Evolutionary conservation across 1,140 invertebrate genomes (phyloP).

Genomic region (Drosophila seguyi): DNA sequence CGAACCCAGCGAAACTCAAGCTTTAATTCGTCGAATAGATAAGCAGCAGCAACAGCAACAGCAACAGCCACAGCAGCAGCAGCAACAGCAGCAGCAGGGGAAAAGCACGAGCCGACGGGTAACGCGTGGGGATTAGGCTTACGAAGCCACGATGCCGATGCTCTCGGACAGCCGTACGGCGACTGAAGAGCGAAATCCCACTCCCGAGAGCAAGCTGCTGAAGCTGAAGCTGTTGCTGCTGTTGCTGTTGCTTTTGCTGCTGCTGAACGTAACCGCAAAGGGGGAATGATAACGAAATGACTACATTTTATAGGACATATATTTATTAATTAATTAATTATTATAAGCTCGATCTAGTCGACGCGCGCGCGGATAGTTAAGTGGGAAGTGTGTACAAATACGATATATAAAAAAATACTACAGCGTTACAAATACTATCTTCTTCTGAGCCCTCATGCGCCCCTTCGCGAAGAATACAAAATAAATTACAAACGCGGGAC

Average conservation of each 20-base stretch:
- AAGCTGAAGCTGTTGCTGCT: too few relatives aligned
- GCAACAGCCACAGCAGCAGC: too few relatives aligned
- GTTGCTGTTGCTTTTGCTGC: not conserved
- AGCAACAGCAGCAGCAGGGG: too few relatives aligned
- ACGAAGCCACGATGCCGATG: not conserved
- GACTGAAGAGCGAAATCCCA: not conserved
- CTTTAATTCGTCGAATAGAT: not conserved
- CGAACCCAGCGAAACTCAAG: not conserved
- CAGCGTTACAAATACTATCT: slow-evolving; percentile 51
- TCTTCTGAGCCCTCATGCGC: slow-evolving; percentile 9
- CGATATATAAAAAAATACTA: slow-evolving; percentile 55
- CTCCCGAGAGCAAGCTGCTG: not conserved
- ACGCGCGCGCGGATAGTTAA: slow-evolving; percentile 22
- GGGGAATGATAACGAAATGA: not conserved
- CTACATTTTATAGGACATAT: slow-evolving; percentile 1
- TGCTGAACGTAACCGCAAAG: not conserved
- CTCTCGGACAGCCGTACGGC: not conserved
- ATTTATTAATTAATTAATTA: slow-evolving; percentile 21
- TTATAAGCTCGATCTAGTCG: slow-evolving; percentile 32
- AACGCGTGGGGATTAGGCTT: not conserved
- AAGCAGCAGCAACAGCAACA: slow-evolving; percentile 1
- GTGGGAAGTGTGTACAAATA: slow-evolving; percentile 38
- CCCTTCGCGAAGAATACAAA: slow-evolving; percentile 41
- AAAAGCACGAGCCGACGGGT: not conserved
- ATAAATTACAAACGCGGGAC: slow-evolving; percentile 45